Evolutionary conservation across 2,888 invertebrate genomes (phyloP).

Genomic region (Hyposoter didymator): DNA sequence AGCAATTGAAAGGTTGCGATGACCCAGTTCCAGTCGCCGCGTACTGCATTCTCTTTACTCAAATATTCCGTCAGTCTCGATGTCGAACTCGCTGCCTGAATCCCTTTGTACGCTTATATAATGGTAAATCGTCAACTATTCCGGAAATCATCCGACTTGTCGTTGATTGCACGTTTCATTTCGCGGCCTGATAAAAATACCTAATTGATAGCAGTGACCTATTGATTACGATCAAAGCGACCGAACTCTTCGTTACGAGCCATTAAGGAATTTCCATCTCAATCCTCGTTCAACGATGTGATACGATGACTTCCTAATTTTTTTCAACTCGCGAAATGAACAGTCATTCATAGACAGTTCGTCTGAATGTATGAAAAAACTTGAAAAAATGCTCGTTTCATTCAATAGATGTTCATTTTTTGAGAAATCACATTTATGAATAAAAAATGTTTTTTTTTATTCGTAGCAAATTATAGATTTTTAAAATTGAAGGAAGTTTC

Average conservation of each 20-base stretch:
- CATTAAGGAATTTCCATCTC: slow-evolving; percentile 74
- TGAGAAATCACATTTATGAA: not conserved
- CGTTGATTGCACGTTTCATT: slow-evolving; percentile 12
- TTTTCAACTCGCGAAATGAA: not conserved
- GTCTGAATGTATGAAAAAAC: not conserved
- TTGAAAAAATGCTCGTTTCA: not conserved
- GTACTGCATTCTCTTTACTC: slow-evolving; percentile 10
- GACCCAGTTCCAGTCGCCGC: slow-evolving; percentile 7
- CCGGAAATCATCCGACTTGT: slow-evolving; percentile 29
- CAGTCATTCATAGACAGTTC: not conserved
- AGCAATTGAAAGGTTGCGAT: slow-evolving; percentile 15
- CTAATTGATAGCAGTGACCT: slow-evolving; percentile 58
- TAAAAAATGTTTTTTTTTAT: not conserved
- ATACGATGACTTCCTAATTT: not conserved
- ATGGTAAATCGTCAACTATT: not conserved
- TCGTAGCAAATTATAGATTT: not conserved
- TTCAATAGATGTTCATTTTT: not conserved
- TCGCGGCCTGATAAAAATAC: not conserved
- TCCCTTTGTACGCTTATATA: not conserved
- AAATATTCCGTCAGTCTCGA: not conserved
- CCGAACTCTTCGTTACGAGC: slow-evolving; percentile 60
- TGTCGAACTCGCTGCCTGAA: slow-evolving; percentile 2
- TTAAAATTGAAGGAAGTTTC: not conserved
- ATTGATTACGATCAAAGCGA: slow-evolving; percentile 75
- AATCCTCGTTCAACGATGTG: slow-evolving; percentile 72